Conservation (phyloP, 2,113 vertebrate species). For the Oreotrochilus melanogaster region DNA sequence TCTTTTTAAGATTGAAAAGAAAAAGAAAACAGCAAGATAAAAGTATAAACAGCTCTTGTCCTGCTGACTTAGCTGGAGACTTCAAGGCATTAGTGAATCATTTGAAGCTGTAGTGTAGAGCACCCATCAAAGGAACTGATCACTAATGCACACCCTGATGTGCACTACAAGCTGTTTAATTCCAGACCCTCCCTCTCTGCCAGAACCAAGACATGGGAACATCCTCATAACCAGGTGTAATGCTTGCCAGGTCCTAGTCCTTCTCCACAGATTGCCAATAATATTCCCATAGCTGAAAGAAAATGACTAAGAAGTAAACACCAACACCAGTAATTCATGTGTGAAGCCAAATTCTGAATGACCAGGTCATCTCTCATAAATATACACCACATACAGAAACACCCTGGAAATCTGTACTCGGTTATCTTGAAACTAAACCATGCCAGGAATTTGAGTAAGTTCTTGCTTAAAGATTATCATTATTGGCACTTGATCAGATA, state of each 20-base stretch:
- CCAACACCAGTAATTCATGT: not conserved
- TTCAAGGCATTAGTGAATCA: conserved; percentile 19
- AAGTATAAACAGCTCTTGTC: conserved; percentile 30
- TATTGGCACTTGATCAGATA: conserved; percentile 75
- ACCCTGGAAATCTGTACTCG: conserved; percentile 62
- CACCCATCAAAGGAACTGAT: not conserved
- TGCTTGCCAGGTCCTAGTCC: not conserved
- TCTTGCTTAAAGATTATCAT: conserved; percentile 49
- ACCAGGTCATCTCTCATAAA: conserved; percentile 23
- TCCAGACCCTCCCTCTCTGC: not conserved
- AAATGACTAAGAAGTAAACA: not conserved
- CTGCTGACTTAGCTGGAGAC: conserved; percentile 27
- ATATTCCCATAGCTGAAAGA: not conserved
- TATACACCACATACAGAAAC: conserved; percentile 18
- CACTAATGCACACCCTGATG: not conserved
- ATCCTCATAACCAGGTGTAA: not conserved
- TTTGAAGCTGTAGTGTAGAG: not conserved
- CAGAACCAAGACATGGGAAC: not conserved
- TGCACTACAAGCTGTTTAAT: not conserved
- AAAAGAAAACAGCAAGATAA: conserved; percentile 17
- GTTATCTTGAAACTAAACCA: conserved; percentile 72
- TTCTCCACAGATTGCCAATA: not conserved
- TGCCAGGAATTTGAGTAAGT: conserved; percentile 53
- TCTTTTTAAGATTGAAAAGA: conserved; percentile 22
- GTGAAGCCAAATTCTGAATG: conserved; percentile 12